Evolutionary conservation across 2,113 vertebrate genomes (phyloP).

Genomic region (Semnornis frantzii): DNA sequence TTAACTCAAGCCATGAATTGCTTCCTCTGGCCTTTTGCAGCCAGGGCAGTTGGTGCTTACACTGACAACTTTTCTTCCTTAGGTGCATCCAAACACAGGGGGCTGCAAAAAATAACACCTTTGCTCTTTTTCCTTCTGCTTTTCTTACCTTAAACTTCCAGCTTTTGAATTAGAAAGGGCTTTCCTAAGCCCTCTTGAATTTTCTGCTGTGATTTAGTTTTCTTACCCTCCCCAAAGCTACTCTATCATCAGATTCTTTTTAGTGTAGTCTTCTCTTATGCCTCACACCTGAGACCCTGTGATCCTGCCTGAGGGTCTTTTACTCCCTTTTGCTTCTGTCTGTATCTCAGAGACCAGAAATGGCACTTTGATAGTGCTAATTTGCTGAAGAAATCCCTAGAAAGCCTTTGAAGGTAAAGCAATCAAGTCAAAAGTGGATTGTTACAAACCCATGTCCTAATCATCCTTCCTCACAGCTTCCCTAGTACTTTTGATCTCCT

Average conservation of each 20-base stretch:
- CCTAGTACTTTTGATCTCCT: not conserved
- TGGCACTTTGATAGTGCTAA: not conserved
- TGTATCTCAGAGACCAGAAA: not conserved
- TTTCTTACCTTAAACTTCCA: not conserved
- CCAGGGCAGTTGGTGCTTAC: not conserved
- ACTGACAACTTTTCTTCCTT: not conserved
- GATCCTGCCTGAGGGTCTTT: not conserved
- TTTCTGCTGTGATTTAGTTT: not conserved
- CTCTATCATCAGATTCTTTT: not conserved
- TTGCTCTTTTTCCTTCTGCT: not conserved
- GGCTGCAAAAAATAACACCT: not conserved
- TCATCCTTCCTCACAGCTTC: not conserved
- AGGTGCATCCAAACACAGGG: not conserved
- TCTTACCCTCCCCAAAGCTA: not conserved
- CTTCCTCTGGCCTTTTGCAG: not conserved
- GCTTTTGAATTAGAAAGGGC: not conserved
- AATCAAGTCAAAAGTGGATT: not conserved
- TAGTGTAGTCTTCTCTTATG: not conserved
- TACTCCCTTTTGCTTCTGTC: not conserved
- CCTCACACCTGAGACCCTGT: not conserved
- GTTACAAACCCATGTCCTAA: not conserved
- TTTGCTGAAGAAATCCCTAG: slow-evolving; percentile 6
- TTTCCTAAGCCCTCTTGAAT: not conserved
- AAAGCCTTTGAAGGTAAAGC: slow-evolving; percentile 1
- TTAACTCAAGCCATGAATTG: not conserved